Conservation (phyloP, 2,113 vertebrate species). For the Menura novaehollandiae region DNA sequence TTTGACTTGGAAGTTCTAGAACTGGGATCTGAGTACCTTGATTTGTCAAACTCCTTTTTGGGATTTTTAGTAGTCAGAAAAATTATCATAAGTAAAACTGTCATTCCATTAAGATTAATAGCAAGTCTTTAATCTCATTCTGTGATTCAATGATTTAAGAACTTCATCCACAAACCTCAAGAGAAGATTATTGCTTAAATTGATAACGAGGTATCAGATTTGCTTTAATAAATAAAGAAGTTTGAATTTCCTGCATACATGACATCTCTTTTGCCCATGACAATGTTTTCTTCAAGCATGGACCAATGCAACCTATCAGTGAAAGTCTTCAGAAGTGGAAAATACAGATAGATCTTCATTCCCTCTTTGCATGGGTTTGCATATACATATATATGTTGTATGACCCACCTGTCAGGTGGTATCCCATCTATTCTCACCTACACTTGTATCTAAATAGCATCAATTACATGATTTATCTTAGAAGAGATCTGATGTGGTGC, state of each 20-base stretch:
- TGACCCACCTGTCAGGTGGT: not conserved
- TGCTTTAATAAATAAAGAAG: not conserved
- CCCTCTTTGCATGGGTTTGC: not conserved
- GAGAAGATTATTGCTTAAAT: not conserved
- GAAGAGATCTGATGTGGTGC: not conserved
- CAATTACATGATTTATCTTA: not conserved
- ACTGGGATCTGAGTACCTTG: not conserved
- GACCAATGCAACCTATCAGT: not conserved
- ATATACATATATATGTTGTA: not conserved
- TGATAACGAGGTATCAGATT: not conserved
- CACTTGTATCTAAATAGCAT: not conserved
- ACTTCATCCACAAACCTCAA: not conserved
- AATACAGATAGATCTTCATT: not conserved
- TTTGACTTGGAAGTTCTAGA: not conserved
- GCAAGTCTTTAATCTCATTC: not conserved
- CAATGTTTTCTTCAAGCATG: not conserved
- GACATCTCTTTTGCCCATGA: not conserved
- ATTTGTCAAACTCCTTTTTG: not conserved
- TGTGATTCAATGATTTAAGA: not conserved
- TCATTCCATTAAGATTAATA: not conserved
- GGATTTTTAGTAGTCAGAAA: not conserved
- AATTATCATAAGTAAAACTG: not conserved
- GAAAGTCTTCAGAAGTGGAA: not conserved
- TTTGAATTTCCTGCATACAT: not conserved
- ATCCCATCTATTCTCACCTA: not conserved